A percentile compares a stretch with the other conserved stretches of the same genome.
These are phyloP conservation scores for Macrophya alboannulata DNA, from an alignment of 2,888 invertebrate species.

Conservation along the genomic window DNA sequence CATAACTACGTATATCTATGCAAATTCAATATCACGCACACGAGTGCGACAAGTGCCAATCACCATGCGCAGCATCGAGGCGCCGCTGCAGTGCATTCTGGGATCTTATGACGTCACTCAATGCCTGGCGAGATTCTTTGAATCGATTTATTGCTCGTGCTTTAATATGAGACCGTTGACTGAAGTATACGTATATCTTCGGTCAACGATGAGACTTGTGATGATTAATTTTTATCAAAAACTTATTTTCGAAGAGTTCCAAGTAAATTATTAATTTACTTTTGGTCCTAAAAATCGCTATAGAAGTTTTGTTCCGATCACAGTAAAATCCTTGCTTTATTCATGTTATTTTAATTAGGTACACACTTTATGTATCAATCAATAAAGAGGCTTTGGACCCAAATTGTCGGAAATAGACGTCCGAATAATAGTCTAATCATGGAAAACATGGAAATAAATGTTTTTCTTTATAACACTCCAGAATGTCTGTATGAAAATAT, in stretches of 20 bases:
- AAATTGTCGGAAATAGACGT: neutral
- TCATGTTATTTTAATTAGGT: no score
- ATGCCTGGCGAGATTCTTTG: neutral
- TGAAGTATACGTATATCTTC: no score
- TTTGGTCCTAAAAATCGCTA: no score
- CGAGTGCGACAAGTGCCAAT: neutral
- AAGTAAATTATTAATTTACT: no score
- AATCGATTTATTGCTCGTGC: neutral
- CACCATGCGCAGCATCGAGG: neutral
- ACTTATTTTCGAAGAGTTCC: no score
- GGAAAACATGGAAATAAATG: no score
- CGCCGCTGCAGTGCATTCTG: neutral
- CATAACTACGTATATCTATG: neutral
- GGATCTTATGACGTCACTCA: neutral
- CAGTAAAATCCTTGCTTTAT: no score
- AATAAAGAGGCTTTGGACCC: neutral
- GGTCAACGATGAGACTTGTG: neutral
- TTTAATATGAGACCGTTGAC: no score
- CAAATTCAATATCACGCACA: neutral
- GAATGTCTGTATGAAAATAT: neutral
- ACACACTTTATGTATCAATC: no score
- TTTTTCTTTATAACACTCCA: neutral
- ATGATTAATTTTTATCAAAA: no score
- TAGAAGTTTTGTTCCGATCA: no score
- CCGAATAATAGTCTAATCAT: neutral